phyloP scores from a whole-genome alignment of 2,888 invertebrate genomes.

The Melipona beecheii region DNA sequence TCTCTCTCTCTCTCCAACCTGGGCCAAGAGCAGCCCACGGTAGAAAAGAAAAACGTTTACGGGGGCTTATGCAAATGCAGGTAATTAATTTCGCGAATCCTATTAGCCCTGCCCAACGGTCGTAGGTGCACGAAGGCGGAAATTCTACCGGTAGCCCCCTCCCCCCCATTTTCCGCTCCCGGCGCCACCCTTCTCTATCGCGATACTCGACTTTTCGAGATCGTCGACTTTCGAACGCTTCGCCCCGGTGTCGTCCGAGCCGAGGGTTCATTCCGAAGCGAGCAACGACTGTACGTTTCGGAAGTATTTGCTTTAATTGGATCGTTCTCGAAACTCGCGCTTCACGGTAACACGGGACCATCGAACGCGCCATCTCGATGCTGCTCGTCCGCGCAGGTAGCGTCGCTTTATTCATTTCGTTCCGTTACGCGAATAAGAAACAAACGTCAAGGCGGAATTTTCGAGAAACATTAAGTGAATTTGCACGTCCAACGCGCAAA shows the following conservation, averaged over 20 bases:
- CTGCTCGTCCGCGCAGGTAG: neutral
- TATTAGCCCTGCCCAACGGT: conserved; percentile 75
- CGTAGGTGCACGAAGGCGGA: conserved; percentile 66
- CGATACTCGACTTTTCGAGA: conserved; percentile 63
- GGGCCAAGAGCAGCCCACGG: conserved; percentile 36
- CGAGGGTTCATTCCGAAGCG: conserved; percentile 60
- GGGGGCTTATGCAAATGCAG: conserved; percentile 80
- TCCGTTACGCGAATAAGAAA: too few relatives aligned
- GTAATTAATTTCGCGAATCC: conserved; percentile 82
- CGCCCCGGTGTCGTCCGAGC: conserved; percentile 15
- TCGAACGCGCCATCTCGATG: neutral
- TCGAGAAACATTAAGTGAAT: neutral
- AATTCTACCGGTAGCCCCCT: conserved; percentile 56
- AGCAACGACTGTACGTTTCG: conserved; percentile 51
- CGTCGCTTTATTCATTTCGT: neutral
- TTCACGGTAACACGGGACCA: neutral
- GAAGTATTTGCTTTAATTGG: conserved; percentile 64
- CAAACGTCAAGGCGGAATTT: neutral
- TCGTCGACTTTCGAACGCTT: conserved; percentile 65
- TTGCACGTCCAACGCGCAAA: neutral
- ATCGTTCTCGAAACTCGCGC: conserved; percentile 44
- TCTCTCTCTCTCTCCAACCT: conserved; percentile 1
- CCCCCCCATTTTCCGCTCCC: neutral
- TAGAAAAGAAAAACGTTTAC: conserved; percentile 74
- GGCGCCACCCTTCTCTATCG: neutral